These are phyloP conservation scores for Diorhabda elongata DNA, from an alignment of 1,140 invertebrate species.

Conservation along the genomic window DNA sequence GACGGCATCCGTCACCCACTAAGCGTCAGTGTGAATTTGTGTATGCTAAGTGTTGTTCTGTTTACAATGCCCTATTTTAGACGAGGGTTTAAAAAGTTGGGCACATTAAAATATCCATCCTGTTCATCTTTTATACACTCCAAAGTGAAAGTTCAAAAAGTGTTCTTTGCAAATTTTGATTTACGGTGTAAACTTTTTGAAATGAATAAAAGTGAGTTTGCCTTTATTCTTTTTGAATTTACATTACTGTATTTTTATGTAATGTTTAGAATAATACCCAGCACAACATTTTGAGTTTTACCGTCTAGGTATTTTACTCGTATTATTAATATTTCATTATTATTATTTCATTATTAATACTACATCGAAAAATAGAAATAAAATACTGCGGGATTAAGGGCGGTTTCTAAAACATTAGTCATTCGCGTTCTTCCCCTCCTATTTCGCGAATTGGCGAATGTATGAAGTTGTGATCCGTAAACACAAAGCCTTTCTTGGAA, in stretches of 20 bases:
- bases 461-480: constrained; percentile 34
- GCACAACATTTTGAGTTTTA: no score
- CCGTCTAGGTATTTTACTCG: no score
- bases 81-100: constrained; percentile 33
- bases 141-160: constrained; percentile 40
- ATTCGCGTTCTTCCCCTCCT: not conserved
- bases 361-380: not conserved
- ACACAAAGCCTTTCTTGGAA: constrained; percentile 33
- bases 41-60: constrained; percentile 20
- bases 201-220: constrained; percentile 15
- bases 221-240: not conserved
- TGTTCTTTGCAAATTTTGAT: constrained; percentile 40
- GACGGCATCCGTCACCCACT: constrained; percentile 7
- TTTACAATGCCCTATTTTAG: constrained; percentile 31
- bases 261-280: not conserved
- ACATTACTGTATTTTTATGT: not conserved
- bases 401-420: not conserved
- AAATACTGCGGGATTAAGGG: not conserved
- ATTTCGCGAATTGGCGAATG: constrained; percentile 30
- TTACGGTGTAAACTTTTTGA: constrained; percentile 29
- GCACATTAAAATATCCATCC: constrained; percentile 29
- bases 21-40: constrained; percentile 6
- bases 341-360: no score
- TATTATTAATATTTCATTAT: no score
- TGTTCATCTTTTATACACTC: constrained; percentile 25